Evolutionary conservation across 2,797 vertebrate genomes (phyloP), one percentile per base, ranked within the genome.

Genomic region (Melanotaenia maccullochi): DNA sequence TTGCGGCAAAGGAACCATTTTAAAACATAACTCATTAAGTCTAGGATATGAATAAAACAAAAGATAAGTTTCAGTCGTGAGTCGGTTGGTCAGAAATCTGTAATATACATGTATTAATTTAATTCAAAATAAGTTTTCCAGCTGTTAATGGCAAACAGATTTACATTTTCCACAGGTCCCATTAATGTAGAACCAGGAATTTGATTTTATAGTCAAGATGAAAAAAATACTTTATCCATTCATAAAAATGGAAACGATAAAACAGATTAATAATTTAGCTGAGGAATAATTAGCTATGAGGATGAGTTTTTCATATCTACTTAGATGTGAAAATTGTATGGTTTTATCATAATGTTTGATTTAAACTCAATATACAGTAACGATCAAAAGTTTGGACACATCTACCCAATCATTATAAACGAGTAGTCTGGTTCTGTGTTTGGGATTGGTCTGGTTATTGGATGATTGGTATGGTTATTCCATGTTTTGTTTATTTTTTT

Each of bases 21-120:
- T 13, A 35, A 56, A 71, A 40, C 9, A 36, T 18, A 40, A 24
- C 5, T 44, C 22, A 9, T 67, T 81, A 67, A 68, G 78, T 71
- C 11, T 62, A 9, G 25, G 1, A 14, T 67, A 14, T 44, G n/a
- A 58, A 47, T 44, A 47, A 47, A 47, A 47, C 20, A 47, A 5
- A 3, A n/a, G 6, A n/a, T 38, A 9, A 32, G 25, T 63, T 33
- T 55, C 24, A 35, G 18, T 47, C 6, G 20, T 47, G 7, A 8
- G 18, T 28, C 3, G 12, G 11, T 62, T 14, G 24, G 35, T 32
- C 20, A 51, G 16, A 36, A 12, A 30, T 54, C 36, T 61, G 32
- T 54, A 22, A 33, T 22, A 59, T 22, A 12, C 5, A 16, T 40
- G n/a, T 54, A 54, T 54, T 24, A 18, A 20, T 18, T 44, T 1